Base-by-base conservation (phyloP, 2,113 vertebrate genomes). In the Hyla sarda region DNA sequence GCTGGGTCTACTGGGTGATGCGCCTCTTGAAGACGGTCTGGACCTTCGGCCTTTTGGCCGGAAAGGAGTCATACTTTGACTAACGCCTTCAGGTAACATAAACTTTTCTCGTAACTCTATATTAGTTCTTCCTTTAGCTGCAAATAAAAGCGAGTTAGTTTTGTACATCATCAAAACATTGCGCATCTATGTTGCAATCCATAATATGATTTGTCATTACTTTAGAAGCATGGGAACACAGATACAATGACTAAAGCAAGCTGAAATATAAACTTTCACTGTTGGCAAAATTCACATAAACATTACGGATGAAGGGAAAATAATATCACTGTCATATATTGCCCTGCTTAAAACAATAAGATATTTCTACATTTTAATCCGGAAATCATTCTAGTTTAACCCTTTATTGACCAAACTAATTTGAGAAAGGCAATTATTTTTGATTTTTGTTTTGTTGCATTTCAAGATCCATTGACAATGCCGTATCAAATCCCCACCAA, bases 21-120 rank as follows among this genome's bases (percentile, higher is more conserved):
- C 95, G 3, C 93, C 97, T 90, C 98, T 92, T 0, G 98, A 99
- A 0, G 97, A 98, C 0, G 98, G 98, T 37, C 97, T 94, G 1
- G 98, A 99, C 80, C 97, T 95, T 0, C 97, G 96, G 60, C 97
- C 98, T 87, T 97, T 91, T 37, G 97, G 96, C 85, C 97, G 95
- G 94, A 99, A 99, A 84, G 97, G 97, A 23, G 97, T 95, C 96
- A 99, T 99, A 88, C 96, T 94, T 90, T 99, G 98, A 73, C 95
- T 97, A 90, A 96, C 93, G 50, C 97, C 97, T 11, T 99, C 98
- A 0, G 98, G 97, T 88, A 99, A 89, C 87, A 99, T 99, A 92
- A 99, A 99, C 93, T 99, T 99, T 88, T 99, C 98, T 0, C 98
- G 94, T 45, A 99, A 95, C 89, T 99, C 98, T 93, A 99, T 82